Conservation (phyloP, 2,113 vertebrate species). For the Acinonyx jubatus region DNA sequence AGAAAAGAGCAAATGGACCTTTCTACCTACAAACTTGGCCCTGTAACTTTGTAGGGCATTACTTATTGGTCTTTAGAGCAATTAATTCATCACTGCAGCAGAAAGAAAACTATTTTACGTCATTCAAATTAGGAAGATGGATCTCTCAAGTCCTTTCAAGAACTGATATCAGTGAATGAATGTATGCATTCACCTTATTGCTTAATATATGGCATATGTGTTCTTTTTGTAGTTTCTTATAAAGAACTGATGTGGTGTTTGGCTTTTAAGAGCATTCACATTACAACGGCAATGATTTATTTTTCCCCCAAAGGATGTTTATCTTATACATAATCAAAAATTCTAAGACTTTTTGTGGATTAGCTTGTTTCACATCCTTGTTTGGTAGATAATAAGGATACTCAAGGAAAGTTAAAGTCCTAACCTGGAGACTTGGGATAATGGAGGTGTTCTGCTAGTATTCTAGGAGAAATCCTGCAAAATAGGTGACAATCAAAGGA, state of each 20-base stretch:
- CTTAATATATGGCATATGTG: background rate
- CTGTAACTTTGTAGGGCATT: background rate
- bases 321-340: background rate
- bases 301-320: background rate
- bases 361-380: background rate
- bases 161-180: background rate
- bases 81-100: background rate
- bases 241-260: background rate
- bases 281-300: background rate
- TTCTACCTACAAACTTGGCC: background rate
- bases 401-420: background rate
- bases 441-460: background rate
- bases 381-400: background rate
- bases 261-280: background rate
- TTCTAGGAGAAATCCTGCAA: background rate
- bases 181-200: background rate
- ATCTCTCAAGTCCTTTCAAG: background rate
- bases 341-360: background rate
- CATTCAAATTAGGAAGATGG: background rate
- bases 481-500: background rate
- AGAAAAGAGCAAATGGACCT: background rate
- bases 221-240: background rate
- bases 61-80: background rate
- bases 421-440: background rate
- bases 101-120: background rate